These are phyloP conservation scores for Saguinus imperator DNA, from an alignment of 2,113 vertebrate species.

Conservation along the genomic window DNA sequence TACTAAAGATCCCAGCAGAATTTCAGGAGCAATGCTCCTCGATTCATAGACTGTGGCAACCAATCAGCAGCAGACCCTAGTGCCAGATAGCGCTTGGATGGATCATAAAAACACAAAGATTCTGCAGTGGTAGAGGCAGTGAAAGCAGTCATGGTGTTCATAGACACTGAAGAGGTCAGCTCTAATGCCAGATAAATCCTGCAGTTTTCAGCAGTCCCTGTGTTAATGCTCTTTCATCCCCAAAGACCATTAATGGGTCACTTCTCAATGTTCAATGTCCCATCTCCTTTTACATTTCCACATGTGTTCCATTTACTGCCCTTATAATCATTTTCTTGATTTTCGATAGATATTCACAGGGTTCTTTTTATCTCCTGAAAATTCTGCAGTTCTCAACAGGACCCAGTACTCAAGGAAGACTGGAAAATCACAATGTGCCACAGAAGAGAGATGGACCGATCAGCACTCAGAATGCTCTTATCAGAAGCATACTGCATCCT, in stretches of 20 bases:
- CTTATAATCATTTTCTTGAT: conserved; percentile 17
- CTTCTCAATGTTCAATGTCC: neutral
- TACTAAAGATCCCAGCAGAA: neutral
- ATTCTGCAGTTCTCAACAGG: neutral
- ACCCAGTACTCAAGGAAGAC: neutral
- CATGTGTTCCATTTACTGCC: neutral
- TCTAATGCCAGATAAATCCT: neutral
- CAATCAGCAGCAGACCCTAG: neutral
- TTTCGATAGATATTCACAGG: neutral
- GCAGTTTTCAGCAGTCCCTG: neutral
- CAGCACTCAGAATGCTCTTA: neutral
- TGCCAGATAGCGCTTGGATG: neutral
- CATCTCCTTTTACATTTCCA: conserved; percentile 34
- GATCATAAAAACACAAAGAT: neutral
- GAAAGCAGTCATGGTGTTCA: neutral
- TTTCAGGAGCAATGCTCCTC: neutral
- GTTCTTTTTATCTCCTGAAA: conserved; percentile 28
- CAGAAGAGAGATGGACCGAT: neutral
- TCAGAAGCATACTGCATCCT: neutral
- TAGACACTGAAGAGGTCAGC: neutral
- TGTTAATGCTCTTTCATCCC: conserved; percentile 31
- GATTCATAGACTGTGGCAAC: neutral
- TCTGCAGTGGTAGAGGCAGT: neutral
- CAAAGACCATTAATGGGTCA: neutral
- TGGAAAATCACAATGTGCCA: neutral